Base-by-base conservation (phyloP, 2,797 vertebrate genomes). In the Luscinia luscinia region DNA sequence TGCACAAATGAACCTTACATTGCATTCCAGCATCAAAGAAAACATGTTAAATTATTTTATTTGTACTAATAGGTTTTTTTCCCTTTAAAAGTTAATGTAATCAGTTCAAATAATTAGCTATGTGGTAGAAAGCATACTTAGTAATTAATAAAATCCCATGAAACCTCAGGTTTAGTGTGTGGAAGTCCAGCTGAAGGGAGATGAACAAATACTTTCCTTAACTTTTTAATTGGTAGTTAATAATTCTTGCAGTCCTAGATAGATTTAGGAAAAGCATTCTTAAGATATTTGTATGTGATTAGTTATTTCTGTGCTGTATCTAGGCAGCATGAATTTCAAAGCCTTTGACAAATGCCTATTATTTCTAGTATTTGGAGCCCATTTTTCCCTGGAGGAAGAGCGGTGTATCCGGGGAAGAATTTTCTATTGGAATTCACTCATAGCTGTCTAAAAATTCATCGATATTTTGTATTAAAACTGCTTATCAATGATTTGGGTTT, bases 301-400 rank as follows among this genome's bases (percentile, higher is more conserved):
- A 62, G 26, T 80, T 90, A 58, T 73, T 92, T 81, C 36, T 73
- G 55, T 78, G 52, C 59, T 79, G 34, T 84, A 82, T 89, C 45
- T 79, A 79, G 78, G 45, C 86, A 69, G 67, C 22, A 61, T 79
- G 87, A 41, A 59, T 93, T 68, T 81, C 45, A 82, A 88, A 93
- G 68, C 49, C 49, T 88, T 86, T 84, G 41, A 90, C 61, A 90
- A 79, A 79, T 87, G 48, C 36, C 61, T 93, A 41, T 84, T 91
- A 69, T 76, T 87, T 80, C 38, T 79, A 70, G 54, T 82, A 68
- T 63, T 79, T 74, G 67, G 59, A 88, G 48, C 27, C 26, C 11
- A 12, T 84, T 94, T 86, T 91, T 82, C 54, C 36, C 27, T 40
- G 45, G 66, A 67, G 81, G 49, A 64, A 83, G 46, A 45, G 18